phyloP scores from a whole-genome alignment of 1,140 invertebrate species.

The Diuraphis noxia region DNA sequence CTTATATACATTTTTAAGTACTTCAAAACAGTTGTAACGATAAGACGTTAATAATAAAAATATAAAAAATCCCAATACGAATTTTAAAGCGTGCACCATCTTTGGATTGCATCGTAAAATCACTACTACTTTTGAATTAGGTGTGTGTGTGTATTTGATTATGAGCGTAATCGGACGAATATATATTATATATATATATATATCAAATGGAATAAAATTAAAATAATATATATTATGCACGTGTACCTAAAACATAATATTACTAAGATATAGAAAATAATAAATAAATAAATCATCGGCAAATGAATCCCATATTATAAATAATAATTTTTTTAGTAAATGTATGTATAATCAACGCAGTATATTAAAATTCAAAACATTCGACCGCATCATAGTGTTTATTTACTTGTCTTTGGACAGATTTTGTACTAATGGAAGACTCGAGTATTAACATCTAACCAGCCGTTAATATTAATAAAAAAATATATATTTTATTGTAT shows the following conservation, averaged over 20 bases:
- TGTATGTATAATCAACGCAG: background rate
- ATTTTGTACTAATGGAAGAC: background rate
- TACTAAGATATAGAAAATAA: background rate
- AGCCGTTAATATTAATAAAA: background rate
- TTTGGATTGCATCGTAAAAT: background rate
- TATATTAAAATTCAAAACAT: background rate
- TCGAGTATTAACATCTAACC: background rate
- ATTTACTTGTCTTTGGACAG: background rate
- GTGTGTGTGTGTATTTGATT: background rate
- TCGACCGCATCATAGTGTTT: background rate
- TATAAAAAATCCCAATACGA: background rate
- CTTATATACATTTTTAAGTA: background rate
- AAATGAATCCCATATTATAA: background rate
- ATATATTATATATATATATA: background rate
- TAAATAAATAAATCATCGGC: background rate
- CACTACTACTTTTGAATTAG: background rate
- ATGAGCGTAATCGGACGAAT: background rate
- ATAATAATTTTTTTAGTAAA: background rate
- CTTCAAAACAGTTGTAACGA: background rate
- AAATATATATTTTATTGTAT: conserved; percentile 8
- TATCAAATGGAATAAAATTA: background rate
- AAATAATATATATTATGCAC: background rate
- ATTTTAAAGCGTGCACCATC: background rate
- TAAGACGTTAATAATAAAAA: background rate
- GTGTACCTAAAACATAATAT: background rate